Base-by-base conservation (phyloP, 2,113 vertebrate species). In the Osmerus eperlanus region DNA sequence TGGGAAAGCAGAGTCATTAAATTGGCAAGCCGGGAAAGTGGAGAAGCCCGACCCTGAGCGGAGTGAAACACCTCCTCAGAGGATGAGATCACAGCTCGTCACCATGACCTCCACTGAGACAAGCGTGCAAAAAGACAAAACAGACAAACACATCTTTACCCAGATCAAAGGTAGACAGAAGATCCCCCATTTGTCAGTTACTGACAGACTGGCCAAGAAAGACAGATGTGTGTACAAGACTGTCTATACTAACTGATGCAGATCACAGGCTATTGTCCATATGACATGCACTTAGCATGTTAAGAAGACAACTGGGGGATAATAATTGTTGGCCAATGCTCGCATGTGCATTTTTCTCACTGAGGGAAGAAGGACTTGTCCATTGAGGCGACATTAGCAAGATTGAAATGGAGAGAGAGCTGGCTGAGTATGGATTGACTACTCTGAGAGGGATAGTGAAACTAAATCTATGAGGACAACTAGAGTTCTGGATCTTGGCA, bases 1-100 rank as follows among this genome's bases (percentile, higher is more conserved):
- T 85, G 89, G 90, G 88, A 90, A 91, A 73, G 81, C 77, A 80
- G 86, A 90, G 85, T 89, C 88, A 91, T 89, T 90, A 88, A 47
- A 47, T 47, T 47, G 41, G 41, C 41, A 47, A 90, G 88, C 84
- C 86, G 78, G 87, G 84, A 88, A 89, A 91, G 84, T 86, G 78
- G 72, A 78, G 85, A 88, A 90, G 84, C 86, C 83, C 86, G 81
- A 0, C 87, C 81, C 76, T 72, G 72, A 82, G 76, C 84, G 78
- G 29, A 78, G 81, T 88, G 86, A 90, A 87, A 86, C 82, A 83
- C 82, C 85, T 84, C 82, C 84, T 78, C 71, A 59, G 59, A 74
- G 85, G 79, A 89, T 90, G 82, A 88, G 83, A 89, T 89, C 87
- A 85, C 81, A 81, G 80, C 74, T 75, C 89, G 87, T 88, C 86